Percentiles rank a stretch among this genome's conserved stretches.
phyloP scores from a whole-genome alignment of 1,140 invertebrate species.

The Nylanderia fulva region DNA sequence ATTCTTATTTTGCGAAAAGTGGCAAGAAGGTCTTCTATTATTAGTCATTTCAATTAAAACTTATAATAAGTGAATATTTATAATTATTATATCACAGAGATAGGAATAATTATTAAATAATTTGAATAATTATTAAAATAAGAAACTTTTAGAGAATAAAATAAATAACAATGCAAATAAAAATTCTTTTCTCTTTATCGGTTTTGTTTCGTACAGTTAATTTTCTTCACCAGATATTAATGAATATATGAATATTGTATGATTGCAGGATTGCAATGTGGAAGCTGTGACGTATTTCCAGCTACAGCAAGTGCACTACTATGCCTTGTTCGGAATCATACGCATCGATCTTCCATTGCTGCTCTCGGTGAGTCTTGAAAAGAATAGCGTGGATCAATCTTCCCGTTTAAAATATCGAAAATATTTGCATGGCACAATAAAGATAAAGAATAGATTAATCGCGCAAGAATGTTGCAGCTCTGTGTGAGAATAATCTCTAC shows the following conservation, averaged over 20 bases:
- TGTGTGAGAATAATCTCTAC: neutral
- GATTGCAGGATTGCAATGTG: conserved; percentile 65
- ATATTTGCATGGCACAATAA: neutral
- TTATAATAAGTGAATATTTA: neutral
- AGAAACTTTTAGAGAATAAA: neutral
- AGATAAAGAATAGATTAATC: neutral
- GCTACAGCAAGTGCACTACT: conserved; percentile 63
- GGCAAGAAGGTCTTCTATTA: neutral
- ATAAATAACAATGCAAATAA: neutral
- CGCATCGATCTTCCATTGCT: conserved; percentile 71
- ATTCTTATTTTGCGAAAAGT: neutral
- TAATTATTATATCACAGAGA: neutral
- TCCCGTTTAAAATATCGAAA: neutral
- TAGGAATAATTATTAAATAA: neutral
- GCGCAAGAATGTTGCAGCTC: neutral
- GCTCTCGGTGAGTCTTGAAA: conserved; percentile 57
- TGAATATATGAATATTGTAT: conserved; percentile 5
- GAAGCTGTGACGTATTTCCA: conserved; percentile 72
- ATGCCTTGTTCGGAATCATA: conserved; percentile 61
- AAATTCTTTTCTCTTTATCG: neutral
- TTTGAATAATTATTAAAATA: conserved; percentile 1
- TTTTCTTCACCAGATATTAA: neutral
- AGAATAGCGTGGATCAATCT: conserved; percentile 14
- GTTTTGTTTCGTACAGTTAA: neutral
- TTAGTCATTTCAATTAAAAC: neutral